phyloP scores from a whole-genome alignment of 2,888 invertebrate genomes.

The Cataglyphis rosenhaueri region DNA sequence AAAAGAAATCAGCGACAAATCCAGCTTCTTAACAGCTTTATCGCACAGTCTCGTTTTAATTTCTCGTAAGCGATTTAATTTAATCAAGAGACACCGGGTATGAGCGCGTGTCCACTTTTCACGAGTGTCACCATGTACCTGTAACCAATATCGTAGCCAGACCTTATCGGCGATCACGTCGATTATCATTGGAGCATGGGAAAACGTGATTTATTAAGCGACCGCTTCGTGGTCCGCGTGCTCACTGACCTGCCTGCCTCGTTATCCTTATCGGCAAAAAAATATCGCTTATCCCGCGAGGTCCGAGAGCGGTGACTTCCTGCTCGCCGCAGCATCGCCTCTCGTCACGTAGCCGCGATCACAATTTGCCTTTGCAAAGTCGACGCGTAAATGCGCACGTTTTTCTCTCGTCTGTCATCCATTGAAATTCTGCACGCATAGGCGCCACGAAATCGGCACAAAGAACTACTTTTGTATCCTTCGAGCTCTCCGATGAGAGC shows the following conservation, averaged over 20 bases:
- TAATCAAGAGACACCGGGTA: slow-evolving; percentile 36
- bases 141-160: slow-evolving; percentile 54
- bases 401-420: slow-evolving; percentile 29
- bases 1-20: not conserved
- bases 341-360: slow-evolving; percentile 59
- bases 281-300: slow-evolving; percentile 73
- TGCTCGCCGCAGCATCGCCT: slow-evolving; percentile 56
- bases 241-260: slow-evolving; percentile 77
- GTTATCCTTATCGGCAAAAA: slow-evolving; percentile 79
- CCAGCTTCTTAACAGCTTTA: not conserved
- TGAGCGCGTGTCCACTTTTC: slow-evolving; percentile 40
- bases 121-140: slow-evolving; percentile 40
- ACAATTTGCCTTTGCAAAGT: slow-evolving; percentile 51
- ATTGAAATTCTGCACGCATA: slow-evolving; percentile 13
- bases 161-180: slow-evolving; percentile 75
- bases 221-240: slow-evolving; percentile 73
- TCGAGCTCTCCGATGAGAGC: not conserved
- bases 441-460: not conserved
- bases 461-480: not conserved
- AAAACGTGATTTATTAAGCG: slow-evolving; percentile 82
- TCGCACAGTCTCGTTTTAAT: slow-evolving; percentile 19
- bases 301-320: slow-evolving; percentile 60
- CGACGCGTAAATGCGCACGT: slow-evolving; percentile 54
- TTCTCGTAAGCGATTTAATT: slow-evolving; percentile 45
- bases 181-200: slow-evolving; percentile 76